Conservation (phyloP, 2,113 vertebrate genomes). For the Dipodomys merriami region DNA sequence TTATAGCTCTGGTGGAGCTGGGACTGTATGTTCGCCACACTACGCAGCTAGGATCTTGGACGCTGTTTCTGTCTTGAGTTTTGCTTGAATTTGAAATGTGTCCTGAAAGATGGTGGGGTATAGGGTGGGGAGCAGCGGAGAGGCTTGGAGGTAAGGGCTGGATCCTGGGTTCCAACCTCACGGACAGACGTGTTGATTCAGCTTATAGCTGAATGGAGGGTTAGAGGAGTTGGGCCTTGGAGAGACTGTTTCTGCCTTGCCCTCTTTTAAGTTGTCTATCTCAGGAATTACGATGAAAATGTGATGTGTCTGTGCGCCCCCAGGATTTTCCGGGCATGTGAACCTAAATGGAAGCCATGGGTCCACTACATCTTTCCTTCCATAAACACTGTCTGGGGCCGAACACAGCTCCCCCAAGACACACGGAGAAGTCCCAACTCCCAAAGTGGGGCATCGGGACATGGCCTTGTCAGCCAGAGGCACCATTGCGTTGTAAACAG, state of each 20-base stretch:
- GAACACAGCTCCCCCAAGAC: not conserved
- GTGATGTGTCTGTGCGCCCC: not conserved
- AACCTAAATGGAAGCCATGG: not conserved
- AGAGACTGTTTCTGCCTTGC: too few species aligned
- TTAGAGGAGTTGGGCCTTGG: too few species aligned
- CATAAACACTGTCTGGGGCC: not conserved
- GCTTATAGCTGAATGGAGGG: too few species aligned
- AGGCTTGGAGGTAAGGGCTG: not conserved
- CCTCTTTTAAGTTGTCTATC: not conserved
- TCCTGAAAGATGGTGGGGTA: too few species aligned
- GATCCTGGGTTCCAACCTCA: too few species aligned
- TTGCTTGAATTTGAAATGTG: not conserved
- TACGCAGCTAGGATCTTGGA: not conserved
- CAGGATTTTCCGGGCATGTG: not conserved
- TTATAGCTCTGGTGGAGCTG: constrained; percentile 6
- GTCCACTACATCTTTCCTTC: not conserved
- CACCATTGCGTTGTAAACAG: not conserved
- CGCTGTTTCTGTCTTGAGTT: not conserved
- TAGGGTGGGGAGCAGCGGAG: too few species aligned
- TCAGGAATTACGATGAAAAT: not conserved
- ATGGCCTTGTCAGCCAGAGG: not conserved
- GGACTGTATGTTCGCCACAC: not conserved
- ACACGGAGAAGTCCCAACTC: not conserved
- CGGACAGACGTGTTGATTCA: too few species aligned
- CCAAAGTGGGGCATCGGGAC: not conserved